Evolutionary conservation across 2,797 vertebrate species (phyloP).

Genomic region (Sebastes reedi): DNA sequence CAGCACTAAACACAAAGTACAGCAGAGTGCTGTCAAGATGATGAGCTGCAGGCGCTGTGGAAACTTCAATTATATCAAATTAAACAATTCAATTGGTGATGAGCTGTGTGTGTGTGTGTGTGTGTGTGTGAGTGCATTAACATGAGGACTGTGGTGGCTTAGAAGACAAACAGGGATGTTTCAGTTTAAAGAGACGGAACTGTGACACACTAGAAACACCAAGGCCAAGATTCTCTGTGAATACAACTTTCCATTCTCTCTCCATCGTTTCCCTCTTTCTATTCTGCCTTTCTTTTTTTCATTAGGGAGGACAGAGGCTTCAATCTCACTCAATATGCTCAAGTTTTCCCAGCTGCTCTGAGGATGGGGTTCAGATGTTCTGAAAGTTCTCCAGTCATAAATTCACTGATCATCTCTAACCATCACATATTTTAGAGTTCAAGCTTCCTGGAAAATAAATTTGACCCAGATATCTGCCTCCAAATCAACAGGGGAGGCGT

Average conservation of each 20-base stretch:
- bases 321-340: constrained; percentile 6
- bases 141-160: constrained; percentile 31
- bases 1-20: neutral
- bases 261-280: neutral
- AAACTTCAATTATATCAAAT: too few relatives aligned
- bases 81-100: too few relatives aligned
- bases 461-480: constrained; percentile 46
- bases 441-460: constrained; percentile 50
- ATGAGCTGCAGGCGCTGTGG: neutral
- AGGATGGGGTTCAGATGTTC: constrained; percentile 24
- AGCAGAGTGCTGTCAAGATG: neutral
- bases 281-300: neutral
- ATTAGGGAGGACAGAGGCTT: constrained; percentile 1
- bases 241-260: constrained; percentile 8
- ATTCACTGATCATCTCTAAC: constrained; percentile 33
- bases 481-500: constrained; percentile 23
- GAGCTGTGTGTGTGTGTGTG: neutral
- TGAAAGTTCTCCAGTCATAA: constrained; percentile 37
- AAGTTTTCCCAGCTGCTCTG: constrained; percentile 37
- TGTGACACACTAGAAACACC: constrained; percentile 19
- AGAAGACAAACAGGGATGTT: constrained; percentile 24
- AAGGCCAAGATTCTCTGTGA: neutral
- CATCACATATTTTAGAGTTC: constrained; percentile 29
- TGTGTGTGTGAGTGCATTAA: neutral
- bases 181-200: constrained; percentile 24